These are phyloP conservation scores for Phalanger gymnotis DNA, from an alignment of 2,797 vertebrate species.

Conservation along the genomic window DNA sequence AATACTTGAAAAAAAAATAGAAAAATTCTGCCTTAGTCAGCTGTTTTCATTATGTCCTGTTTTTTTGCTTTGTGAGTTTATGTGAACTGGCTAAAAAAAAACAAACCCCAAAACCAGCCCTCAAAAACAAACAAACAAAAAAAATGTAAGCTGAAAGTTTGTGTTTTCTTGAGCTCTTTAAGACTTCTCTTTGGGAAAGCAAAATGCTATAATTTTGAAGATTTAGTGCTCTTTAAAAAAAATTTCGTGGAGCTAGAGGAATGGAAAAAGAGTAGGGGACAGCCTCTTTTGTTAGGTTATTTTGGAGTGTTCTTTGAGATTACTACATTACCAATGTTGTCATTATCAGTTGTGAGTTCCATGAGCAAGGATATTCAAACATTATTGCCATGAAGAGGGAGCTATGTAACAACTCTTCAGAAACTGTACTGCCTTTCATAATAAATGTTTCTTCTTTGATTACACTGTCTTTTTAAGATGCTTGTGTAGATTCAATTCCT, in stretches of 20 bases:
- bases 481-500: conserved; percentile 71
- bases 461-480: conserved; percentile 69
- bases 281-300: background rate
- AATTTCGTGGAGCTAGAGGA: background rate
- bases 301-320: background rate
- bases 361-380: conserved; percentile 8
- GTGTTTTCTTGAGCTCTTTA: conserved; percentile 27
- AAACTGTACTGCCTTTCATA: conserved; percentile 21
- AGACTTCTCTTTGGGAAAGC: conserved; percentile 22
- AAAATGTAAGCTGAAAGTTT: background rate
- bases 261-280: background rate
- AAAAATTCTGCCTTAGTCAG: conserved; percentile 4
- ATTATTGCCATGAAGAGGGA: background rate
- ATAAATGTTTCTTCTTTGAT: conserved; percentile 73
- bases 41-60: conserved; percentile 2
- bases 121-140: background rate
- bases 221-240: conserved; percentile 22
- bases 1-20: conserved; percentile 55
- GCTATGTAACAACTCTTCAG: background rate
- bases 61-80: conserved; percentile 17
- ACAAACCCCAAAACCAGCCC: background rate
- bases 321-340: background rate
- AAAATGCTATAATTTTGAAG: conserved; percentile 21
- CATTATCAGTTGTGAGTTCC: background rate
- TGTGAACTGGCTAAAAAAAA: background rate